phyloP scores from a whole-genome alignment of 2,888 invertebrate species.

The Silvanus unidentatus region DNA sequence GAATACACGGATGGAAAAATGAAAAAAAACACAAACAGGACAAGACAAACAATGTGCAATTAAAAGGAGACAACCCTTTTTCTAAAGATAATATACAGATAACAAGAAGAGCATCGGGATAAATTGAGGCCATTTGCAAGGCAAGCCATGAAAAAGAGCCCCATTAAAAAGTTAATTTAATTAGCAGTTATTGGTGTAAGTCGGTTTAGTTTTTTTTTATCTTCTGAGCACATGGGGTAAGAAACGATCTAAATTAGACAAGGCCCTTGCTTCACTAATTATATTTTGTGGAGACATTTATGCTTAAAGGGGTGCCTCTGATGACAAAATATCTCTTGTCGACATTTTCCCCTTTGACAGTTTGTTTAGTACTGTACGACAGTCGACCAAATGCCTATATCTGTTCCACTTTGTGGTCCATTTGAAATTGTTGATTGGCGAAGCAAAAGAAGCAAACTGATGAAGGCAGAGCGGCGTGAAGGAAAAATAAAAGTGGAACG shows the following conservation, averaged over 20 bases:
- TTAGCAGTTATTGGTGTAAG: slow-evolving; percentile 43
- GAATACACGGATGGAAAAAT: no score
- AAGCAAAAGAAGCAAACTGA: slow-evolving; percentile 16
- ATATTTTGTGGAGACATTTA: slow-evolving; percentile 35
- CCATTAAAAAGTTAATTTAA: slow-evolving; percentile 44
- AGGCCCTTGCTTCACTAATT: slow-evolving; percentile 31
- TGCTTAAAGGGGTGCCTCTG: slow-evolving; percentile 32
- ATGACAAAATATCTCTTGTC: slow-evolving; percentile 33
- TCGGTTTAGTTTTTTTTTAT: slow-evolving; percentile 34
- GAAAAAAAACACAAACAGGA: slow-evolving; percentile 36
- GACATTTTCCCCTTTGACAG: slow-evolving; percentile 16
- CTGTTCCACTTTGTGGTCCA: no score
- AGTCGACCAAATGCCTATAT: background rate
- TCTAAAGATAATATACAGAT: slow-evolving; percentile 38
- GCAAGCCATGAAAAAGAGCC: slow-evolving; percentile 32
- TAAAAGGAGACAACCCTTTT: slow-evolving; percentile 38
- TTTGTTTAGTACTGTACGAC: slow-evolving; percentile 11
- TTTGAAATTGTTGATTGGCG: slow-evolving; percentile 17
- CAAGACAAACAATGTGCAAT: slow-evolving; percentile 38
- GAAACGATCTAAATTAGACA: slow-evolving; percentile 30
- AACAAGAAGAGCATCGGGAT: slow-evolving; percentile 36
- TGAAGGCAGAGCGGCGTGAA: slow-evolving; percentile 8
- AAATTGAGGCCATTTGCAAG: slow-evolving; percentile 31
- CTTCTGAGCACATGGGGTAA: slow-evolving; percentile 14
- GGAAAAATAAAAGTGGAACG: slow-evolving; percentile 3